Evolutionary conservation across 2,113 vertebrate species (phyloP).

Genomic region (Ophiodon elongatus): DNA sequence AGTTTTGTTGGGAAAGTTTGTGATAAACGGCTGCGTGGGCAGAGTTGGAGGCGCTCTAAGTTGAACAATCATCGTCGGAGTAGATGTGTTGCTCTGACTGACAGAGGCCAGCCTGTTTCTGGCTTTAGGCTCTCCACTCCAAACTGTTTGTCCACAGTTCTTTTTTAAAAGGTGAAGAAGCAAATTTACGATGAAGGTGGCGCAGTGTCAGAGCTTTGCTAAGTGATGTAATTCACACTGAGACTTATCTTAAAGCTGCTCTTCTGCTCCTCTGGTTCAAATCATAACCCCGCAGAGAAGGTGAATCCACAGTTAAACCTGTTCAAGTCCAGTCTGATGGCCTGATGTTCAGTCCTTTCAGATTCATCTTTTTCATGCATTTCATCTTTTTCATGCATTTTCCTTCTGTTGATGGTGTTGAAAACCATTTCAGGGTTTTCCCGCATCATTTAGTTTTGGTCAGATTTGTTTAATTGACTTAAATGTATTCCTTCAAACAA

Average conservation of each 20-base stretch:
- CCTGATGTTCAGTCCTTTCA: neutral
- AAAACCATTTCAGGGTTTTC: neutral
- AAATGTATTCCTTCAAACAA: neutral
- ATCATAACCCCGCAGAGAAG: neutral
- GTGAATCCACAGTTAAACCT: neutral
- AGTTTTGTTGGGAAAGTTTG: slow-evolving; percentile 58
- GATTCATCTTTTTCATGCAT: neutral
- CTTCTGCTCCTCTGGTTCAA: slow-evolving; percentile 8
- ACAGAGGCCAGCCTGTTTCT: slow-evolving; percentile 34
- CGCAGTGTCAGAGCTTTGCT: slow-evolving; percentile 8
- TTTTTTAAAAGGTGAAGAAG: slow-evolving; percentile 17
- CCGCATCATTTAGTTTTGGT: no score
- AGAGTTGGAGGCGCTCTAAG: slow-evolving; percentile 44
- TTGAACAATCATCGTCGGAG: slow-evolving; percentile 32
- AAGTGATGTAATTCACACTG: slow-evolving; percentile 6
- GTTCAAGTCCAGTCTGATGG: neutral
- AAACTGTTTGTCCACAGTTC: slow-evolving; percentile 28
- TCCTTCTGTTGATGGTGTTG: neutral
- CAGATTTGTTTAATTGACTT: no score
- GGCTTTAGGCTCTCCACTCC: slow-evolving; percentile 18
- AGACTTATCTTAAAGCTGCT: neutral
- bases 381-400: neutral
- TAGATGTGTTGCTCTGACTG: slow-evolving; percentile 28
- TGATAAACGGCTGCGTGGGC: slow-evolving; percentile 61
- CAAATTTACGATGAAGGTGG: slow-evolving; percentile 3